Base-by-base conservation (phyloP, 2,113 vertebrate species). In the Rhagologus leucostigma region DNA sequence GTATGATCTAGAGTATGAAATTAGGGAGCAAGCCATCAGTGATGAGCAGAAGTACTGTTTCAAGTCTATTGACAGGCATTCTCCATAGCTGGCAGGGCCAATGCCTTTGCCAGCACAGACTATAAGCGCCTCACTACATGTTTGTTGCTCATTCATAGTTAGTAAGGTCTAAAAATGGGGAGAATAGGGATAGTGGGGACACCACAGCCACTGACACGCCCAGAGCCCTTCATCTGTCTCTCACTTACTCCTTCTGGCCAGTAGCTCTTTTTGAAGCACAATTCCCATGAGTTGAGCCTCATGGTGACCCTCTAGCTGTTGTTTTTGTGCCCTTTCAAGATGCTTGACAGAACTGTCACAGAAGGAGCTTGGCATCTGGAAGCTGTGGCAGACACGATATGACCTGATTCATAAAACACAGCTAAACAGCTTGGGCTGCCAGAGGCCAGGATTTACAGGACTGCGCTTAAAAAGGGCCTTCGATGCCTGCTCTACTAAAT, bases 371-470 rank as follows among this genome's bases (percentile, higher is more conserved):
- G 90, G 77, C 94, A 94, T 92, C 91, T 95, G 78, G 78, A 90
- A 91, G 89, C 87, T 42, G 57, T 56, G 52, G 90, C 75, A 96
- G 60, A 75, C 65, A 65, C 2, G 13, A 63, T 69, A 75, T 70
- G 77, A 96, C 67, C 78, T 14, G 23, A 87, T 70, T 73, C 87
- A 90, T 90, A 87, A 96, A 95, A 87, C 70, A 83, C 37, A 94
- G 73, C 85, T 81, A 82, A 97, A 94, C 93, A 93, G 62, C 64
- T 82, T 47, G 27, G 26, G 70, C 90, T 97, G 95, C 87, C 89
- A 94, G 83, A 75, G 90, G 81, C 73, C 91, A 91, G 87, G 62
- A 90, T 86, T 89, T 92, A 92, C 16, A 93, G 80, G 24, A 44
- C 23, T 46, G n/a, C 1, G 0, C 90, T 76, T 83, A n/a, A 50